phyloP scores from a whole-genome alignment of 2,797 vertebrate species.

The Lacerta agilis region DNA sequence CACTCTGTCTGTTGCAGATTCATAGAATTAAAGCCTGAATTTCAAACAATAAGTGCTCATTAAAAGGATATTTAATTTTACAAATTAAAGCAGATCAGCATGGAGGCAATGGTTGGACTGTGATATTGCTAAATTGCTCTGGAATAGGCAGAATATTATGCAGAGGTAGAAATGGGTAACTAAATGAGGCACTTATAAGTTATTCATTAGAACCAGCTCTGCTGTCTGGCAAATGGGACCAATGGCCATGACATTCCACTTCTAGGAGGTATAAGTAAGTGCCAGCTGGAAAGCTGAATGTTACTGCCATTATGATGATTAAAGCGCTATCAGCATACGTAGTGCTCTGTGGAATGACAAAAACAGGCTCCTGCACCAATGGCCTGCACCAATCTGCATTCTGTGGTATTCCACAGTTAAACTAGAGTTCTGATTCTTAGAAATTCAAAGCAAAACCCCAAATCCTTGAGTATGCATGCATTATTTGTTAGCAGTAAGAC shows the following conservation, averaged over 20 bases:
- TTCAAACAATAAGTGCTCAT: conserved; percentile 35
- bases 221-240: not conserved
- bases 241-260: not conserved
- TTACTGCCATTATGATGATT: not conserved
- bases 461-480: not conserved
- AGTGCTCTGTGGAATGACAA: not conserved
- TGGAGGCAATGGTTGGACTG: conserved; percentile 23
- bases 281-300: not conserved
- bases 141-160: not conserved
- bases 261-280: not conserved
- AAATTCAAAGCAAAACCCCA: not conserved
- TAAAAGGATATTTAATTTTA: conserved; percentile 31
- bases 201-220: not conserved
- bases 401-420: not conserved
- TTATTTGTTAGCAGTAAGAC: not conserved
- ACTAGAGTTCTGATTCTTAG: not conserved
- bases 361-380: not conserved
- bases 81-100: conserved; percentile 48
- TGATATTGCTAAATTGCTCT: conserved; percentile 14
- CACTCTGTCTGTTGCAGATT: conserved; percentile 16
- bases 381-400: too few species aligned
- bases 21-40: conserved; percentile 24
- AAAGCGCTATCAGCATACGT: not conserved
- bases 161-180: not conserved
- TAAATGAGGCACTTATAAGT: conserved; percentile 20